Evolutionary conservation across 2,113 vertebrate species (phyloP).

Genomic region (Hipposideros armiger): DNA sequence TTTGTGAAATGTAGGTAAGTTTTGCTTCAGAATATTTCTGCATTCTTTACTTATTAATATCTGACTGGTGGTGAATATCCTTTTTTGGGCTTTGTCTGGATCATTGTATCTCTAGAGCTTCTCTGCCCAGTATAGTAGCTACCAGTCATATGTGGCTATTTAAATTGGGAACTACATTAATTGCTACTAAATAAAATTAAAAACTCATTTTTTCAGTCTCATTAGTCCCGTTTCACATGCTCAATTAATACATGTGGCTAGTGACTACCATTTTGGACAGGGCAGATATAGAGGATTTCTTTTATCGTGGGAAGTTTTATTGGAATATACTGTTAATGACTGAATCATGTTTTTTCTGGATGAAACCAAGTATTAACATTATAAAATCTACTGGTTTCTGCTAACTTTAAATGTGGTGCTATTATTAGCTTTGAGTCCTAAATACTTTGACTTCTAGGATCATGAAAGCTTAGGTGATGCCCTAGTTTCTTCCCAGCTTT

Average conservation of each 20-base stretch:
- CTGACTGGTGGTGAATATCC: neutral
- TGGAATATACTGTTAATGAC: neutral
- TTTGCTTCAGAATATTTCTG: neutral
- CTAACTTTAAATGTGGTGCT: neutral
- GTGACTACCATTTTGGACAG: neutral
- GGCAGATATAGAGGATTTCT: neutral
- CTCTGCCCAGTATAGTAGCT: neutral
- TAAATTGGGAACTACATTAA: slow-evolving; percentile 5
- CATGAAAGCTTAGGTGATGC: slow-evolving; percentile 47
- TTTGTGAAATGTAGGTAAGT: neutral
- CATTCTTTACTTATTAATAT: neutral
- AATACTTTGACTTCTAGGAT: slow-evolving; percentile 36
- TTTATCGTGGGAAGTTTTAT: neutral
- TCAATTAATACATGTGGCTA: neutral
- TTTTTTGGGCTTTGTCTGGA: neutral
- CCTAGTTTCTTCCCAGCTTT: slow-evolving; percentile 38
- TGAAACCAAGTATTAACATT: neutral
- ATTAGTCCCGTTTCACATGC: neutral
- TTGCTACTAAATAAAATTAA: neutral
- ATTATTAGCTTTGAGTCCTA: neutral
- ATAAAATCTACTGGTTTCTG: neutral
- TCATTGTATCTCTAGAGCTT: neutral
- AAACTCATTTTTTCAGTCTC: neutral
- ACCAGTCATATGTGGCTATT: neutral
- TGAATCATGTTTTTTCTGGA: neutral